A percentile compares a stretch with the other conserved stretches of the same genome.
phyloP scores from a whole-genome alignment of 2,888 invertebrate species.

The Arrhopalites spinosus region DNA sequence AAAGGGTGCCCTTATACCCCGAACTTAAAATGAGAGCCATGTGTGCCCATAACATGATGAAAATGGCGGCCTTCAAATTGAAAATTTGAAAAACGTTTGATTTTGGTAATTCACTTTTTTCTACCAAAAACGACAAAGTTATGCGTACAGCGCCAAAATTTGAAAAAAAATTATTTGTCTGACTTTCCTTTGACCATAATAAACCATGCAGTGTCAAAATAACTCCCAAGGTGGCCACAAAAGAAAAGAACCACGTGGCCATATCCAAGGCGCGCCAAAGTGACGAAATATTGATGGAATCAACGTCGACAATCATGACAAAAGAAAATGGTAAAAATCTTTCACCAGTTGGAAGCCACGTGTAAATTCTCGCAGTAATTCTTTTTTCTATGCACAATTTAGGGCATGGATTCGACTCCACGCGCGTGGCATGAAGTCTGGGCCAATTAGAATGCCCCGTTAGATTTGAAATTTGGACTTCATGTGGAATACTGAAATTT shows the following conservation, averaged over 20 bases:
- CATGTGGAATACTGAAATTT: not conserved
- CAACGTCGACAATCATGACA: not conserved
- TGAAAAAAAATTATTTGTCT: not conserved
- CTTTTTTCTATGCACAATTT: not conserved
- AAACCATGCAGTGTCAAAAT: not conserved
- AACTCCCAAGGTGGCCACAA: not conserved
- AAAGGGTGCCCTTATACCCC: conserved; percentile 9
- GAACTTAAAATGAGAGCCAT: not conserved
- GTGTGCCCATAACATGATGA: not conserved
- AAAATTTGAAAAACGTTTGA: not conserved
- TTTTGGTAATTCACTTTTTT: not conserved
- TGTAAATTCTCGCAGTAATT: not conserved
- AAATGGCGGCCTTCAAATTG: not conserved
- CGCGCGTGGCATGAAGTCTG: not conserved
- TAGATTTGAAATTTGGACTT: conserved; percentile 39
- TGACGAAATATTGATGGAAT: not conserved
- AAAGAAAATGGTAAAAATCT: not conserved
- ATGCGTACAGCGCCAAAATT: not conserved
- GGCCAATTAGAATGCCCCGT: not conserved
- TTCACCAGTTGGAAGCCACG: conserved; percentile 1
- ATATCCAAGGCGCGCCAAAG: not conserved
- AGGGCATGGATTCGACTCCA: not conserved
- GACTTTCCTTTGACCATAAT: not conserved
- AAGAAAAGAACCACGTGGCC: not conserved
- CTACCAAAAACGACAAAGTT: not conserved